These are phyloP conservation scores for Oligia fasciuncula DNA, from an alignment of 2,888 invertebrate species.

Conservation along the genomic window DNA sequence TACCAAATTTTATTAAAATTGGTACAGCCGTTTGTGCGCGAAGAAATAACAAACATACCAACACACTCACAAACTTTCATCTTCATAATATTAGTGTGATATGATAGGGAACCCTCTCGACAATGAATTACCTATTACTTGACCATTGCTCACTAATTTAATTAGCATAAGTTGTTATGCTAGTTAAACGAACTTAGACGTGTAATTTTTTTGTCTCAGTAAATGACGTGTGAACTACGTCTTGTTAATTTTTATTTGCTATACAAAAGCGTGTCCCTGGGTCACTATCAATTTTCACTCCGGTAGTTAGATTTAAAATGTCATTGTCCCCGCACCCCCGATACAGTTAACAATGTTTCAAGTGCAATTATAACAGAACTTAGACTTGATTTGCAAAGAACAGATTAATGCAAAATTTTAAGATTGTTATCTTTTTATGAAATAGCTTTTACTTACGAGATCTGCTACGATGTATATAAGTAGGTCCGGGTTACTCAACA, in stretches of 20 bases:
- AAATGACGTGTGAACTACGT: conserved; percentile 81
- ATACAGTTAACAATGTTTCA: conserved; percentile 48
- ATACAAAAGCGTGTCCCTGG: conserved; percentile 70
- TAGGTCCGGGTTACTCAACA: neutral
- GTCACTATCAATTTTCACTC: conserved; percentile 64
- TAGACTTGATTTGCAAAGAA: conserved; percentile 27
- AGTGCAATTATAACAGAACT: conserved; percentile 45
- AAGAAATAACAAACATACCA: too few relatives aligned
- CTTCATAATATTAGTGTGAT: too few relatives aligned
- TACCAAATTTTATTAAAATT: too few relatives aligned
- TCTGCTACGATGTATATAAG: neutral
- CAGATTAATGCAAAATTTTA: neutral
- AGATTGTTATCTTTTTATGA: neutral
- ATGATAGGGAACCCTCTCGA: conserved; percentile 66
- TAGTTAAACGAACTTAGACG: conserved; percentile 79
- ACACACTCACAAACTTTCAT: too few relatives aligned
- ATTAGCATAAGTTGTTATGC: conserved; percentile 81
- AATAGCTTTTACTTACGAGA: neutral
- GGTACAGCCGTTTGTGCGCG: too few relatives aligned
- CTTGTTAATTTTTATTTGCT: conserved; percentile 79
- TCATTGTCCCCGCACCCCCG: conserved; percentile 61
- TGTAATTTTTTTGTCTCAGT: conserved; percentile 80
- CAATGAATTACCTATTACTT: conserved; percentile 67
- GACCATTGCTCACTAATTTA: conserved; percentile 74
- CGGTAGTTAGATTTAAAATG: conserved; percentile 62